phyloP scores from a whole-genome alignment of 2,797 vertebrate species.

The Calcarius lapponicus region DNA sequence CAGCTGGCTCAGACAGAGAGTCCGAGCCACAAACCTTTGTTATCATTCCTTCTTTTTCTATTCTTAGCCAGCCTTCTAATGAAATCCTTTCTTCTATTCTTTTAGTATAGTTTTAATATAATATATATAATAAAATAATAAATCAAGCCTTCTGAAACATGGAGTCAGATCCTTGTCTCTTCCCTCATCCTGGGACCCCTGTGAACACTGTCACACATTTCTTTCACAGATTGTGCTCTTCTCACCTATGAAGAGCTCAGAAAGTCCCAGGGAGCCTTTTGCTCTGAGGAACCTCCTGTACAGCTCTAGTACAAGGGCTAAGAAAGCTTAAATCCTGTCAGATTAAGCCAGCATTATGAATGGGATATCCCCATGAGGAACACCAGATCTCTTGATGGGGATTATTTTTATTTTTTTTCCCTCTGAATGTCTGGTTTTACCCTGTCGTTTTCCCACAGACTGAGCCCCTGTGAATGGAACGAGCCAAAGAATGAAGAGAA shows the following conservation, averaged over 20 bases:
- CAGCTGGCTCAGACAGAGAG: too few species aligned
- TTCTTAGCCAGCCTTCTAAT: too few species aligned
- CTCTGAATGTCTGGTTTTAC: neutral
- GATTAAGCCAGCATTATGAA: neutral
- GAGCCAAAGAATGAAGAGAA: slow-evolving; percentile 82
- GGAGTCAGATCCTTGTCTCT: too few species aligned
- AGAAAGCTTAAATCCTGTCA: neutral
- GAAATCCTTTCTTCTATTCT: too few species aligned
- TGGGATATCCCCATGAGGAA: neutral
- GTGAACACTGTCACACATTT: too few species aligned
- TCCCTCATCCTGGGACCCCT: too few species aligned
- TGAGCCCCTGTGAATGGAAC: slow-evolving; percentile 89
- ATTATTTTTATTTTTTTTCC: neutral
- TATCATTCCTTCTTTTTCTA: too few species aligned
- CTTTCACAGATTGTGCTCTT: neutral
- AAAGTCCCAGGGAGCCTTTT: neutral
- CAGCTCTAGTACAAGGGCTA: neutral
- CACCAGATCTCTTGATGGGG: neutral
- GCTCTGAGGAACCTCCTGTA: neutral
- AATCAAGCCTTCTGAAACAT: too few species aligned
- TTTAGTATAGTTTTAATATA: too few species aligned
- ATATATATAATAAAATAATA: too few species aligned
- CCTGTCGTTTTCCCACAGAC: slow-evolving; percentile 63
- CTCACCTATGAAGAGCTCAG: neutral
- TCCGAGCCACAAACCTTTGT: too few species aligned